A percentile compares a stretch with the other conserved stretches of the same genome.
phyloP scores from a whole-genome alignment of 2,888 invertebrate species.

The Trissolcus japonicus region DNA sequence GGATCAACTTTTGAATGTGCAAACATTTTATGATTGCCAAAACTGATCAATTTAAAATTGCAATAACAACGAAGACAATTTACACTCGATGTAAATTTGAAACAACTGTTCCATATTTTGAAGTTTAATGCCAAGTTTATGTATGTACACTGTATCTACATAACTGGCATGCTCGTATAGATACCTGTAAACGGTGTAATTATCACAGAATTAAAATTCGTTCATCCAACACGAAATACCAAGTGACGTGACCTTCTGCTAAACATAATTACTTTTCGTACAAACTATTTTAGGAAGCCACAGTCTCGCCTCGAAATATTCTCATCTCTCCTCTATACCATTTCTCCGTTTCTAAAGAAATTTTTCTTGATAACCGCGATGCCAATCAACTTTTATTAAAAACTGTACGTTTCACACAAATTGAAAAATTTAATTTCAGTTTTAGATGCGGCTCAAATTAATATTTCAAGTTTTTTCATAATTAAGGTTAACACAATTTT shows the following conservation, averaged over 20 bases:
- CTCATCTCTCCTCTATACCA: too few species aligned
- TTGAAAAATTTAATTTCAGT: too few species aligned
- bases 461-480: too few species aligned
- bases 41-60: background rate
- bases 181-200: slow-evolving; percentile 39
- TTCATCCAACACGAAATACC: slow-evolving; percentile 52
- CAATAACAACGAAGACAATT: background rate
- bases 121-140: slow-evolving; percentile 49
- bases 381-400: too few species aligned
- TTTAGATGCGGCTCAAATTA: too few species aligned
- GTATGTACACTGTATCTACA: background rate
- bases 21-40: too few species aligned
- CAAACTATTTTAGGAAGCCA: slow-evolving; percentile 46
- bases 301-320: slow-evolving; percentile 3
- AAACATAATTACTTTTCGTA: slow-evolving; percentile 48
- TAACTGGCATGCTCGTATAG: background rate
- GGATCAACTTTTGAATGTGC: too few species aligned
- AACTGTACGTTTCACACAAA: too few species aligned
- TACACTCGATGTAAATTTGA: background rate
- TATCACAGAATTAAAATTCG: slow-evolving; percentile 47
- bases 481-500: too few species aligned
- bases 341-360: too few species aligned
- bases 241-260: slow-evolving; percentile 47
- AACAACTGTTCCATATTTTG: slow-evolving; percentile 20
- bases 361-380: too few species aligned